phyloP scores from a whole-genome alignment of 2,888 invertebrate species.

The Diabrotica balteata region DNA sequence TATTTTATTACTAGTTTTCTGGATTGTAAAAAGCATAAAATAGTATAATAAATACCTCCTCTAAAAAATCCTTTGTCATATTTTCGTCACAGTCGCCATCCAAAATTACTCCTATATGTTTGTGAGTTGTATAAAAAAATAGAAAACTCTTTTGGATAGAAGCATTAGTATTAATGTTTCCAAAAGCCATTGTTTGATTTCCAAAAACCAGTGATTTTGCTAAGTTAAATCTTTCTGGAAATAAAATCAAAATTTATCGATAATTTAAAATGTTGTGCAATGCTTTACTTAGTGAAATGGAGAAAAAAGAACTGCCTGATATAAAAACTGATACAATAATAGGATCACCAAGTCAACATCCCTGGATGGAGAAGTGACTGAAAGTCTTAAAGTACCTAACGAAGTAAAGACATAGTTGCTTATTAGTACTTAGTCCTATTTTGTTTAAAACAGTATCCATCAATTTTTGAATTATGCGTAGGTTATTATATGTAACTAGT shows the following conservation, averaged over 20 bases:
- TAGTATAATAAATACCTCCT: slow-evolving; percentile 34
- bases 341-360: too few relatives aligned
- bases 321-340: too few relatives aligned
- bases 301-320: too few relatives aligned
- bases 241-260: background rate
- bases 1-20: background rate
- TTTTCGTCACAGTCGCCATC: slow-evolving; percentile 43
- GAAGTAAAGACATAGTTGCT: too few relatives aligned
- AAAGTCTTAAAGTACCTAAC: too few relatives aligned
- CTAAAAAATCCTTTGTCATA: slow-evolving; percentile 34
- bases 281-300: too few relatives aligned
- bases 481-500: too few relatives aligned
- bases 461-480: too few relatives aligned
- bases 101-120: slow-evolving; percentile 43
- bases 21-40: background rate
- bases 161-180: slow-evolving; percentile 31
- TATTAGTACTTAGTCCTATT: too few relatives aligned
- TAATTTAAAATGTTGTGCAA: too few relatives aligned
- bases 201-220: slow-evolving; percentile 21
- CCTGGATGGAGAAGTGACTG: too few relatives aligned
- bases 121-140: slow-evolving; percentile 33
- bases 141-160: background rate
- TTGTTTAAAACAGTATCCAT: too few relatives aligned
- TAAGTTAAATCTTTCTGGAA: slow-evolving; percentile 29
- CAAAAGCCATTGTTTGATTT: slow-evolving; percentile 23